Base-by-base conservation (phyloP, 2,888 invertebrate species). In the Epistrophe grossulariae region DNA sequence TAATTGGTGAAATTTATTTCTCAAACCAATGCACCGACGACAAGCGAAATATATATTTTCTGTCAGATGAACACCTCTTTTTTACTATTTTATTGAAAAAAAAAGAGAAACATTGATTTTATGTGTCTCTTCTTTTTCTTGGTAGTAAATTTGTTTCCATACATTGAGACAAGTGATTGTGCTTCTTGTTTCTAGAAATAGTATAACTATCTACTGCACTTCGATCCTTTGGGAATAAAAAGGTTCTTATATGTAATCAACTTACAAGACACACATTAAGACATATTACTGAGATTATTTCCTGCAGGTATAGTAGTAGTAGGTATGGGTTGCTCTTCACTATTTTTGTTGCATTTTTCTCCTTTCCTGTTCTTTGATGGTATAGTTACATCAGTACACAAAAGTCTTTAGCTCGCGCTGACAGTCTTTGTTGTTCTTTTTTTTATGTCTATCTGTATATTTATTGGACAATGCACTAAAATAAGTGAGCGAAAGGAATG, bases 271-370 rank as follows among this genome's bases (percentile, higher is more conserved):
- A 76, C 45, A 82, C 82, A 73, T 78, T 83, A 83, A 73, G 78
- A 78, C 73, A 82, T 68, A 78, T 78, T 78, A 78, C 57, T 70
- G 52, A 79, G 72, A 83, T 78, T 55, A 64, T 66, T 71, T 77
- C 59, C 66, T n/a, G 31, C 55, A 40, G 77, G 64, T n/a, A n/a
- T n/a, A n/a, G n/a, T 77, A 17, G 35, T 9, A 35, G 2, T 2
- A 60, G 19, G 43, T 8, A n/a, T 45, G n/a, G 8, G 55, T 43
- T 50, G 19, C 7, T 24, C 15, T 24, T 40, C 8, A 40, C 60
- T 40, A 40, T 60, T 40, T 38, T 60, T 60, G 19, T 40, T 60
- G 57, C 19, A 24, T 24, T 19, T 50, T 83, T 64, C 28, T 45
- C 66, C 13, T 73, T 73, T 60, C 57, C 50, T 68, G 43, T 66